Percentiles rank a stretch among this genome's conserved stretches.
phyloP scores from a whole-genome alignment of 2,113 vertebrate species.

The Solenodon paradoxus region DNA sequence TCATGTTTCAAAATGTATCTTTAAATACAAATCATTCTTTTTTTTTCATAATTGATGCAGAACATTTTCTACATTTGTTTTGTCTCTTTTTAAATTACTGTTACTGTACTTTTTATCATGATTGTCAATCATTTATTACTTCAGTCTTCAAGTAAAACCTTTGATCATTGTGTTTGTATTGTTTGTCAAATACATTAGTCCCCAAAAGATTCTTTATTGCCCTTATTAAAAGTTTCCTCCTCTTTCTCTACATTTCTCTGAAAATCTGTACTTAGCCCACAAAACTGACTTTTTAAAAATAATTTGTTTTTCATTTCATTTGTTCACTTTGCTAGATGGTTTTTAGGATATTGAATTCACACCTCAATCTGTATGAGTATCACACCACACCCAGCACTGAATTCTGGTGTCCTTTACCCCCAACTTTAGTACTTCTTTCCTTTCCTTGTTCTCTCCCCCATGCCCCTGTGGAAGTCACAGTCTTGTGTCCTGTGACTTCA shows the following conservation, averaged over 20 bases:
- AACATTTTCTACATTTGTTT: not conserved
- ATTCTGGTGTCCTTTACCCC: too few relatives aligned
- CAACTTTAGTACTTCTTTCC: too few relatives aligned
- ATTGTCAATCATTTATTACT: not conserved
- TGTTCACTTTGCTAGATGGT: too few relatives aligned
- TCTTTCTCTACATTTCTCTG: constrained; percentile 9
- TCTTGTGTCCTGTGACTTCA: too few relatives aligned
- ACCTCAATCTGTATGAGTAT: too few relatives aligned
- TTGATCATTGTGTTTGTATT: not conserved
- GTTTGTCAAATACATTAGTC: not conserved
- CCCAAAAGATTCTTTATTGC: not conserved
- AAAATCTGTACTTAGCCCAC: constrained; percentile 5
- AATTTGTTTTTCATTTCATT: too few relatives aligned
- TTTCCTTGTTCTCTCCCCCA: too few relatives aligned
- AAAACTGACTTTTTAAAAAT: too few relatives aligned
- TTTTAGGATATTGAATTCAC: too few relatives aligned
- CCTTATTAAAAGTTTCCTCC: not conserved
- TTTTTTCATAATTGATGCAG: not conserved
- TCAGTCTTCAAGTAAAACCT: not conserved
- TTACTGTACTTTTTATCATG: not conserved
- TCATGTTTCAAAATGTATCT: not conserved
- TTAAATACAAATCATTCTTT: not conserved
- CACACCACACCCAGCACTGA: too few relatives aligned
- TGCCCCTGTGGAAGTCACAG: too few relatives aligned
- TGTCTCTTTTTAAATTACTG: not conserved